phyloP scores from a whole-genome alignment of 2,888 invertebrate genomes.

The Pherbina coryleti region DNA sequence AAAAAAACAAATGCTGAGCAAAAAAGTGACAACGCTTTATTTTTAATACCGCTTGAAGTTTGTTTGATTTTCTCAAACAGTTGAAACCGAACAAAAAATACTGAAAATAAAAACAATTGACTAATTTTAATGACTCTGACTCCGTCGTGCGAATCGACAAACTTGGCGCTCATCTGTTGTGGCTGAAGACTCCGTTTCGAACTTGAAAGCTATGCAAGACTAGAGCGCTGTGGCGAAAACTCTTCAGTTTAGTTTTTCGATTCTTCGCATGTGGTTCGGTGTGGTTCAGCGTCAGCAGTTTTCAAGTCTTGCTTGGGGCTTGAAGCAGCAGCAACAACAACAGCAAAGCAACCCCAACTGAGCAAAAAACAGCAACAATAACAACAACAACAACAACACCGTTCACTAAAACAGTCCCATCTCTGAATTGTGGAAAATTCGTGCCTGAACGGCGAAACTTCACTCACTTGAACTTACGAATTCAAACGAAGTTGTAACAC shows the following conservation, averaged over 20 bases:
- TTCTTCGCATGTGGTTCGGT: slow-evolving; percentile 6
- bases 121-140: too few relatives aligned
- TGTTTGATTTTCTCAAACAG: neutral
- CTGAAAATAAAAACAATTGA: neutral
- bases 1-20: too few relatives aligned
- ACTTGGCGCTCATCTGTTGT: slow-evolving; percentile 2
- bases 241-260: slow-evolving; percentile 12
- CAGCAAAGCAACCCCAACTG: neutral
- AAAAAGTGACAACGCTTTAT: neutral
- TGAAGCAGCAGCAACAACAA: neutral
- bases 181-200: neutral
- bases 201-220: neutral
- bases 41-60: neutral
- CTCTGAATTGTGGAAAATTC: neutral
- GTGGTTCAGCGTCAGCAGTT: neutral
- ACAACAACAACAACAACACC: neutral
- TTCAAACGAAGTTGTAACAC: neutral
- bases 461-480: neutral
- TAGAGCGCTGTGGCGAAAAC: neutral
- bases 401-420: neutral
- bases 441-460: neutral
- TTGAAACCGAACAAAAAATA: neutral
- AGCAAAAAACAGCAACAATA: neutral
- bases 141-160: neutral
- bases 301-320: slow-evolving; percentile 6